phyloP scores from a whole-genome alignment of 2,797 vertebrate species.

The Sebastes goodei region DNA sequence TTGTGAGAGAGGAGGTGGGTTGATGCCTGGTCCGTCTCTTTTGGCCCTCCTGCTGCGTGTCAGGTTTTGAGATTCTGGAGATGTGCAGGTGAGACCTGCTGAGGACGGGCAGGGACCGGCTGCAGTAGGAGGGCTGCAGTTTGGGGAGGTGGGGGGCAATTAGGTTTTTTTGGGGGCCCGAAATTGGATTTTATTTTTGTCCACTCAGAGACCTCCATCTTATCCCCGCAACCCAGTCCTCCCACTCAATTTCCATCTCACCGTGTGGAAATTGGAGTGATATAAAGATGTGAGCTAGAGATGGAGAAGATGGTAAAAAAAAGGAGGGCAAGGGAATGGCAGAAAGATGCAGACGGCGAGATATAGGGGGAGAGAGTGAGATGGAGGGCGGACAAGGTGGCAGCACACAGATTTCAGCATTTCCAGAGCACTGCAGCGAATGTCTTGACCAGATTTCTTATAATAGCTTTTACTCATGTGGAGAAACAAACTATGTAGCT shows the following conservation, averaged over 20 bases:
- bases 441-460: slow-evolving; percentile 63
- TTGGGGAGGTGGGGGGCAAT: slow-evolving; percentile 15
- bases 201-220: slow-evolving; percentile 78
- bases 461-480: slow-evolving; percentile 57
- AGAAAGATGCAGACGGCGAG: slow-evolving; percentile 63
- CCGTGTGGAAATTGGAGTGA: slow-evolving; percentile 80
- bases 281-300: slow-evolving; percentile 80
- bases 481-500: slow-evolving; percentile 33
- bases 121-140: not conserved
- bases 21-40: slow-evolving; percentile 1
- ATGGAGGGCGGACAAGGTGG: slow-evolving; percentile 68
- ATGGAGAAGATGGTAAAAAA: slow-evolving; percentile 65
- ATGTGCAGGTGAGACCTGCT: slow-evolving; percentile 48
- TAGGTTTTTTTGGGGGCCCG: slow-evolving; percentile 40
- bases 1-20: slow-evolving; percentile 30
- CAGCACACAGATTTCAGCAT: slow-evolving; percentile 67
- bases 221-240: slow-evolving; percentile 78
- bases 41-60: slow-evolving; percentile 41
- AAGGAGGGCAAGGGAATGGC: slow-evolving; percentile 60
- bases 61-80: slow-evolving; percentile 61
- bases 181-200: slow-evolving; percentile 83
- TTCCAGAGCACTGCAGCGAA: slow-evolving; percentile 63
- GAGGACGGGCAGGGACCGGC: slow-evolving; percentile 21
- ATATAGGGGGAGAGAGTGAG: slow-evolving; percentile 52
- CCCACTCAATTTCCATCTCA: slow-evolving; percentile 82